phyloP scores from a whole-genome alignment of 1,140 invertebrate genomes.

The Bombus impatiens region DNA sequence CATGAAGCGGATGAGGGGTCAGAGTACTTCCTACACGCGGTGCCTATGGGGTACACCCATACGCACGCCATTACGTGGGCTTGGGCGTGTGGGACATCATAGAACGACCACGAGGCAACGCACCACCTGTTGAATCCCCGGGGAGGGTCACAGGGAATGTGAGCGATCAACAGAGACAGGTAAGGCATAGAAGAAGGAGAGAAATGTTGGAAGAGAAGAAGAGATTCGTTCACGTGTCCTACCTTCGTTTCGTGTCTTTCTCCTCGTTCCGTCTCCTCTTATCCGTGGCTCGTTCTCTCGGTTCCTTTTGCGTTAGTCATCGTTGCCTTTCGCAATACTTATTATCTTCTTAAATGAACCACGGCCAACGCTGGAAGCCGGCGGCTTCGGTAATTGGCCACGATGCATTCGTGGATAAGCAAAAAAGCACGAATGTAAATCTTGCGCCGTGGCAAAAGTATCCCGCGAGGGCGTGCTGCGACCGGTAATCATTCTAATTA shows the following conservation, averaged over 20 bases:
- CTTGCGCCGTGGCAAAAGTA: slow-evolving; percentile 12
- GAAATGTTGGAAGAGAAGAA: not conserved
- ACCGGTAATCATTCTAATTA: slow-evolving; percentile 32
- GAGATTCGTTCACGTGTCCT: slow-evolving; percentile 21
- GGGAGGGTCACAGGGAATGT: slow-evolving; percentile 50
- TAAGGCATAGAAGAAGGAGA: slow-evolving; percentile 37
- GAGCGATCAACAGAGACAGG: not conserved
- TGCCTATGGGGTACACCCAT: slow-evolving; percentile 61
- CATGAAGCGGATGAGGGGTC: slow-evolving; percentile 71
- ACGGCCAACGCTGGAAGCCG: slow-evolving; percentile 31
- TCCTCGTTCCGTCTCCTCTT: not conserved
- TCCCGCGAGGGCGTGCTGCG: slow-evolving; percentile 12
- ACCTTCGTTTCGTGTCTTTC: slow-evolving; percentile 6
- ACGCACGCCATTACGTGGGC: slow-evolving; percentile 63
- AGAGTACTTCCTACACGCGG: slow-evolving; percentile 70
- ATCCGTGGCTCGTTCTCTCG: slow-evolving; percentile 19
- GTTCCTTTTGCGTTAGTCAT: slow-evolving; percentile 50
- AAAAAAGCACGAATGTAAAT: slow-evolving; percentile 31
- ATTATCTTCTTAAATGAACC: slow-evolving; percentile 54
- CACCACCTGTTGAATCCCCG: slow-evolving; percentile 68
- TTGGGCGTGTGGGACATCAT: slow-evolving; percentile 62
- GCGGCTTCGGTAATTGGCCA: slow-evolving; percentile 35
- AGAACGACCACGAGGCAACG: slow-evolving; percentile 49
- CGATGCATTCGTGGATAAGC: slow-evolving; percentile 40
- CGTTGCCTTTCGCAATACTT: slow-evolving; percentile 50